These are phyloP conservation scores for Gnatocerus cornutus DNA, from an alignment of 2,888 invertebrate genomes.

Conservation along the genomic window DNA sequence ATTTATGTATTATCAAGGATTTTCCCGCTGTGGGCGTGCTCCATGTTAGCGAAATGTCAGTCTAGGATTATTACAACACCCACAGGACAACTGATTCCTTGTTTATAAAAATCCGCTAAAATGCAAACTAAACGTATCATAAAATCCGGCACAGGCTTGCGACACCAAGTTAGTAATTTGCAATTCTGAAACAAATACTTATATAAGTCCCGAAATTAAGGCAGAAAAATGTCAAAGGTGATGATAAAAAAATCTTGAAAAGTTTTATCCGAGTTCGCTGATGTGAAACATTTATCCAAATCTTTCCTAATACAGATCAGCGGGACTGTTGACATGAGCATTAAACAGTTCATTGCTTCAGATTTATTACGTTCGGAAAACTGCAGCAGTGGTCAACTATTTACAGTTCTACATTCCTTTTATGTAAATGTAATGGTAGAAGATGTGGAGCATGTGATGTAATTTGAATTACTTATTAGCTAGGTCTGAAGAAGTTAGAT, in stretches of 20 bases:
- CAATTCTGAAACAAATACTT: slow-evolving; percentile 23
- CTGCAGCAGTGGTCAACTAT: slow-evolving; percentile 1
- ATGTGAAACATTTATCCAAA: not conserved
- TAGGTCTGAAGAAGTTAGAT: slow-evolving; percentile 7
- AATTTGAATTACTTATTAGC: slow-evolving; percentile 11
- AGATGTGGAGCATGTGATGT: slow-evolving; percentile 43
- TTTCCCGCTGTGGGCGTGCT: slow-evolving; percentile 30
- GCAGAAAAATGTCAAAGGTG: slow-evolving; percentile 15
- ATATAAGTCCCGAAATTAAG: slow-evolving; percentile 15
- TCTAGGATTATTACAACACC: slow-evolving; percentile 14
- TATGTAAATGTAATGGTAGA: slow-evolving; percentile 38
- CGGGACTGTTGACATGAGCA: slow-evolving; percentile 12
- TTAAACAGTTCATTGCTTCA: slow-evolving; percentile 12
- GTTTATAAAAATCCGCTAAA: not conserved
- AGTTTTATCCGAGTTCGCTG: not conserved
- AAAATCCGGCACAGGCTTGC: slow-evolving; percentile 7
- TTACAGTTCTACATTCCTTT: slow-evolving; percentile 38
- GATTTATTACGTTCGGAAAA: slow-evolving; percentile 26
- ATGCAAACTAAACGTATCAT: not conserved
- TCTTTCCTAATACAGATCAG: slow-evolving; percentile 5
- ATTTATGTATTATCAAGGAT: slow-evolving; percentile 29
- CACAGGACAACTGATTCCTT: slow-evolving; percentile 10
- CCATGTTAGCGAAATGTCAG: slow-evolving; percentile 26
- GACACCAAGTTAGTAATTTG: slow-evolving; percentile 10
- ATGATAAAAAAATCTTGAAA: no score